Conservation (phyloP, 1,140 invertebrate genomes). For the Planococcus citri region DNA sequence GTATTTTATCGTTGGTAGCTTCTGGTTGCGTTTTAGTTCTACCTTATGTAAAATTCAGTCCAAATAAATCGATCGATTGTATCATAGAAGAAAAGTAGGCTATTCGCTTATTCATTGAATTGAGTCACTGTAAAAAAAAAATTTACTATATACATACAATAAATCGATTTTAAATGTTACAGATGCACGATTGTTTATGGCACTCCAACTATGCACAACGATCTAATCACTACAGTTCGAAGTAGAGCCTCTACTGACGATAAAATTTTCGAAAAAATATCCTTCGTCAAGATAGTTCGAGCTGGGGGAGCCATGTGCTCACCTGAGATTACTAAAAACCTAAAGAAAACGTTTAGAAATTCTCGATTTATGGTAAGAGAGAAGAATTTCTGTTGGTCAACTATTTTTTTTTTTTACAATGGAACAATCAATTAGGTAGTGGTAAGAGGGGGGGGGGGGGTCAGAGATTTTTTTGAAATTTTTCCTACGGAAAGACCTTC, state of each 20-base stretch:
- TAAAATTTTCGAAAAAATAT: background rate
- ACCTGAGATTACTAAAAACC: constrained; percentile 51
- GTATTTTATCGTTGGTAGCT: constrained; percentile 45
- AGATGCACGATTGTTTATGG: constrained; percentile 71
- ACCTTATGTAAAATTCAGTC: constrained; percentile 52
- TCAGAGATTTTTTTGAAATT: too few relatives aligned
- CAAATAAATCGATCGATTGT: constrained; percentile 48
- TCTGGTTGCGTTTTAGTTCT: constrained; percentile 57
- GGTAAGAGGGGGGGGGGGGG: too few relatives aligned
- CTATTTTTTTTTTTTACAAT: too few relatives aligned
- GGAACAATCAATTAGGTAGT: too few relatives aligned
- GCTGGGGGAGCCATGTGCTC: constrained; percentile 65
- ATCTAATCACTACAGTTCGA: constrained; percentile 39
- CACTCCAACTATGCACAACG: constrained; percentile 94
- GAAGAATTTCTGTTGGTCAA: too few relatives aligned
- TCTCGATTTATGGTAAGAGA: constrained; percentile 25
- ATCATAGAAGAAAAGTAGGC: constrained; percentile 56
- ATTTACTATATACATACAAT: too few relatives aligned
- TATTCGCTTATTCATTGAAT: background rate
- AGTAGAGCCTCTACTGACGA: constrained; percentile 4
- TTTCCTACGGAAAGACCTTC: too few relatives aligned
- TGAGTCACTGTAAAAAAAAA: too few relatives aligned
- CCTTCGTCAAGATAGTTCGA: constrained; percentile 40
- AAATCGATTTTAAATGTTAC: background rate
- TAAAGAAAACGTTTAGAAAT: constrained; percentile 36